phyloP scores from a whole-genome alignment of 2,888 invertebrate species.

The Trissolcus brochymenae region DNA sequence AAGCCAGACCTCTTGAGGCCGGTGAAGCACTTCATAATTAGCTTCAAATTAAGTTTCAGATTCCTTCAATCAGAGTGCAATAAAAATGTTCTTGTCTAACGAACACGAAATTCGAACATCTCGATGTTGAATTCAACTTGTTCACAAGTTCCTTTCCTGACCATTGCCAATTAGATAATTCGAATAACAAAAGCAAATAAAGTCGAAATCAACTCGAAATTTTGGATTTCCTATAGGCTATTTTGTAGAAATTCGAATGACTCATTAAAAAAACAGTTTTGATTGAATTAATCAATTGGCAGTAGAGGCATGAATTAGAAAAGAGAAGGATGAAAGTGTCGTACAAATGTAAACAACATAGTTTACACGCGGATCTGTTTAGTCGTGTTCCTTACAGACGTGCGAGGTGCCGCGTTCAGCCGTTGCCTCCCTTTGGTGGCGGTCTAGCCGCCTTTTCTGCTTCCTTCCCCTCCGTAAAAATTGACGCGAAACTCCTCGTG shows the following conservation, averaged over 20 bases:
- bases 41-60: slow-evolving; percentile 20
- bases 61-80: slow-evolving; percentile 13
- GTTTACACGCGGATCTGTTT: slow-evolving; percentile 26
- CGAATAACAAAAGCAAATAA: too few relatives aligned
- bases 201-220: neutral
- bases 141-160: neutral
- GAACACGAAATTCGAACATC: slow-evolving; percentile 8
- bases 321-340: neutral
- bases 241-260: neutral
- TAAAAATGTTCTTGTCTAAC: slow-evolving; percentile 8
- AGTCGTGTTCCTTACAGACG: slow-evolving; percentile 21
- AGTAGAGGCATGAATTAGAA: neutral
- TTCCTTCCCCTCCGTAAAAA: slow-evolving; percentile 38
- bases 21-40: slow-evolving; percentile 24
- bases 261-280: neutral
- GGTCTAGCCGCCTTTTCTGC: slow-evolving; percentile 32
- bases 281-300: too few relatives aligned
- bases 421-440: slow-evolving; percentile 2
- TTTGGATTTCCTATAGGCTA: neutral
- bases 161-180: too few relatives aligned
- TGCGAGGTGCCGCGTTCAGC: slow-evolving; percentile 11
- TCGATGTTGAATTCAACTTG: slow-evolving; percentile 3
- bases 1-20: slow-evolving; percentile 9
- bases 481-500: slow-evolving; percentile 48
- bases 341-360: slow-evolving; percentile 11